Evolutionary conservation across 2,888 invertebrate species (phyloP).

Genomic region (Cantharis lateralis): DNA sequence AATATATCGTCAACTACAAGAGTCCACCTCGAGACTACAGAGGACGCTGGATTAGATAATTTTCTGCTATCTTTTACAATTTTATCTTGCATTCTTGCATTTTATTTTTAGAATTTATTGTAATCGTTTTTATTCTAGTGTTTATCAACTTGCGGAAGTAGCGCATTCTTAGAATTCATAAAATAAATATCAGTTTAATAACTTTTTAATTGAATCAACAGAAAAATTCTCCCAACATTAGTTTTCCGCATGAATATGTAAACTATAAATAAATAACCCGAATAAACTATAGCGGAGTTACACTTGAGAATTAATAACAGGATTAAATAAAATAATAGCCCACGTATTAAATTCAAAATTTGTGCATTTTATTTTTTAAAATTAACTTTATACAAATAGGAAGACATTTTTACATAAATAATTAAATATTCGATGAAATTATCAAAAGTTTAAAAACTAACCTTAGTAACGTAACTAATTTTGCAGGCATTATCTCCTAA

Average conservation of each 20-base stretch:
- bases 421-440: neutral
- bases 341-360: conserved; percentile 3
- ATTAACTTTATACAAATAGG: conserved; percentile 24
- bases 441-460: neutral
- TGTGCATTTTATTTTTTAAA: conserved; percentile 21
- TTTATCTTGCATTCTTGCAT: no score
- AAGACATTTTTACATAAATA: conserved; percentile 27
- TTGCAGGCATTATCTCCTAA: neutral
- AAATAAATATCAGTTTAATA: neutral
- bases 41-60: no score
- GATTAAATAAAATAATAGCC: neutral
- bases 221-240: no score
- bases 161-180: neutral
- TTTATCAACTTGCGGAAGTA: no score
- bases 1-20: no score
- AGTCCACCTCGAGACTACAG: no score
- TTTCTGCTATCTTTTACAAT: no score
- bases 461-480: neutral
- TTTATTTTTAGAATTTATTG: no score
- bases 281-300: no score
- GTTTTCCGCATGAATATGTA: no score
- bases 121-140: no score
- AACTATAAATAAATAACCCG: no score
- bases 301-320: neutral
- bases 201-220: neutral